Percentiles rank a stretch among this genome's conserved stretches.
Conservation (phyloP, 2,797 vertebrate genomes). For the Acipenser ruthenus region DNA sequence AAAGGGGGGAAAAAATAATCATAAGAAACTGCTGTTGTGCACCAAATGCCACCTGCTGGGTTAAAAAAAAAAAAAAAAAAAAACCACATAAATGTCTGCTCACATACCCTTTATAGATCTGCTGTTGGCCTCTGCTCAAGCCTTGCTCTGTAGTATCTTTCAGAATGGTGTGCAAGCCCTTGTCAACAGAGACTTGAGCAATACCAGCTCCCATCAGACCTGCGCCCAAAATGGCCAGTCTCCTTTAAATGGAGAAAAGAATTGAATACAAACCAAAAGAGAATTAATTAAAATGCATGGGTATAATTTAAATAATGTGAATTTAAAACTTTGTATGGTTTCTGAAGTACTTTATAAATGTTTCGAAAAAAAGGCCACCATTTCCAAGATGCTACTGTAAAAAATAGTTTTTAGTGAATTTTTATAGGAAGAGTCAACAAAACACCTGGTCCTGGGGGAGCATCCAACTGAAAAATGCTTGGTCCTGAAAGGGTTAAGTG, state of each 20-base stretch:
- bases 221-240: slow-evolving; percentile 82
- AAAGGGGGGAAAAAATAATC: background rate
- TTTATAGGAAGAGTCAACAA: too few relatives aligned
- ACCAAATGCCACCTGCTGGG: slow-evolving; percentile 14
- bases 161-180: slow-evolving; percentile 76
- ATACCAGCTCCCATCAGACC: slow-evolving; percentile 96
- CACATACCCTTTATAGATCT: slow-evolving; percentile 86
- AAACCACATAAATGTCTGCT: background rate
- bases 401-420: too few relatives aligned
- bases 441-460: too few relatives aligned
- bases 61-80: too few relatives aligned
- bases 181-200: slow-evolving; percentile 87
- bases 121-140: slow-evolving; percentile 81
- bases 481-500: too few relatives aligned
- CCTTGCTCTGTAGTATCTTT: slow-evolving; percentile 78
- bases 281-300: background rate
- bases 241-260: slow-evolving; percentile 45
- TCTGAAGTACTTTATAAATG: too few relatives aligned
- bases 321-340: too few relatives aligned
- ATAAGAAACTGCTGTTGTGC: background rate
- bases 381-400: too few relatives aligned
- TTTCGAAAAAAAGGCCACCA: too few relatives aligned
- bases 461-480: too few relatives aligned
- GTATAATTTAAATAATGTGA: too few relatives aligned
- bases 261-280: too few relatives aligned